Evolutionary conservation across 1,140 invertebrate genomes (phyloP).

Genomic region (Drusus annulatus): DNA sequence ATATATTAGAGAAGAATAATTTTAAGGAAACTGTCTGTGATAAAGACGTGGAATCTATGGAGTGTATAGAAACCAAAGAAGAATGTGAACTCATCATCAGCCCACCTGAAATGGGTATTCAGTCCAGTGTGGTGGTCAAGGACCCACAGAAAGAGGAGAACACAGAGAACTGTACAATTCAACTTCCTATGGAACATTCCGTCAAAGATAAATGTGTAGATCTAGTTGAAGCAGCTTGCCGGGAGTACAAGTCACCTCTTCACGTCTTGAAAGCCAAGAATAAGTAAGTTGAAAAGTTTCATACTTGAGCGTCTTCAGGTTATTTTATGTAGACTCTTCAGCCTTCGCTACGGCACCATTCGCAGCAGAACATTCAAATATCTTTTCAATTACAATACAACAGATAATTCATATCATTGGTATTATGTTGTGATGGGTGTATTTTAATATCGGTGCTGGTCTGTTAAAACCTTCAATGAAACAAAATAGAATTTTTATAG

Average conservation of each 20-base stretch:
- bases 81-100: background rate
- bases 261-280: conserved; percentile 39
- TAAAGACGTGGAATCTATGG: background rate
- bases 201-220: background rate
- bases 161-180: background rate
- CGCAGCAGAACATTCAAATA: too few relatives aligned
- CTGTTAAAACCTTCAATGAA: too few relatives aligned
- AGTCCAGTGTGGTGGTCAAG: background rate
- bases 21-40: too few relatives aligned
- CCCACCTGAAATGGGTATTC: background rate
- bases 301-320: background rate
- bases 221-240: background rate
- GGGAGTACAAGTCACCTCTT: conserved; percentile 49
- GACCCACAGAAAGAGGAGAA: background rate
- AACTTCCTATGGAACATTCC: conserved; percentile 21
- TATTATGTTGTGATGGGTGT: too few relatives aligned
- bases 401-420: too few relatives aligned
- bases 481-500: too few relatives aligned
- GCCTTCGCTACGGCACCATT: too few relatives aligned
- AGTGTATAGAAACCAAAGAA: background rate
- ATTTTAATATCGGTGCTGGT: too few relatives aligned
- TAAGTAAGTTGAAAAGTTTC: conserved; percentile 38
- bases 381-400: too few relatives aligned
- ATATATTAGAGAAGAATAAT: too few relatives aligned
- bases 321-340: too few relatives aligned